These are phyloP conservation scores for Sphenodon punctatus DNA, from an alignment of 2,797 vertebrate species.

Conservation along the genomic window DNA sequence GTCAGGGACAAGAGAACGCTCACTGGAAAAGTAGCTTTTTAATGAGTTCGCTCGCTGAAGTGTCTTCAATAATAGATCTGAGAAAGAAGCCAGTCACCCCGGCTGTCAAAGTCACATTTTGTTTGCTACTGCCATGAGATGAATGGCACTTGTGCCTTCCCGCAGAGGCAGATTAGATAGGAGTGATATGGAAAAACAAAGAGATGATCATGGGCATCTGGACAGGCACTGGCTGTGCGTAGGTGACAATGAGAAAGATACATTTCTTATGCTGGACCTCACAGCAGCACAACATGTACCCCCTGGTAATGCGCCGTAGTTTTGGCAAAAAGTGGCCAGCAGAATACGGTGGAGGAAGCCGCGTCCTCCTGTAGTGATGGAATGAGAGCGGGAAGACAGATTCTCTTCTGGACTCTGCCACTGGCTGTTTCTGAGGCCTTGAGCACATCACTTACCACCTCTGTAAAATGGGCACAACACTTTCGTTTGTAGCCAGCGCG, in stretches of 20 bases:
- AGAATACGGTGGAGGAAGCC: not conserved
- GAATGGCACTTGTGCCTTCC: not conserved
- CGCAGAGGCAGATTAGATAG: not conserved
- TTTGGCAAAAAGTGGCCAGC: not conserved
- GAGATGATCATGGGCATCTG: fast-evolving
- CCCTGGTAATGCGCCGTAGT: not conserved
- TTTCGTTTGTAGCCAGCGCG: not conserved
- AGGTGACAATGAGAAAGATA: not conserved
- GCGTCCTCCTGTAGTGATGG: not conserved
- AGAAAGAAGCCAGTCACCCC: not conserved
- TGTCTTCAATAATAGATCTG: conserved; percentile 55
- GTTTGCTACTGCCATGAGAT: not conserved
- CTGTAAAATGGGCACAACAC: not conserved
- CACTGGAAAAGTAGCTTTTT: conserved; percentile 51
- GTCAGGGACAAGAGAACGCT: conserved; percentile 46
- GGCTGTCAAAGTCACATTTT: not conserved
- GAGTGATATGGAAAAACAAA: not conserved
- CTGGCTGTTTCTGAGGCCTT: not conserved
- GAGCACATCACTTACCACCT: not conserved
- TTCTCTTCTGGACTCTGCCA: not conserved
- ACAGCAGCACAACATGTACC: not conserved
- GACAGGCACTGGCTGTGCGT: not conserved
- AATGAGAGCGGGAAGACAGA: not conserved
- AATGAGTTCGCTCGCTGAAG: conserved; percentile 43
- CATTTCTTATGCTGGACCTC: not conserved